Conservation (phyloP, 2,113 vertebrate genomes). For the Diglossa brunneiventris region DNA sequence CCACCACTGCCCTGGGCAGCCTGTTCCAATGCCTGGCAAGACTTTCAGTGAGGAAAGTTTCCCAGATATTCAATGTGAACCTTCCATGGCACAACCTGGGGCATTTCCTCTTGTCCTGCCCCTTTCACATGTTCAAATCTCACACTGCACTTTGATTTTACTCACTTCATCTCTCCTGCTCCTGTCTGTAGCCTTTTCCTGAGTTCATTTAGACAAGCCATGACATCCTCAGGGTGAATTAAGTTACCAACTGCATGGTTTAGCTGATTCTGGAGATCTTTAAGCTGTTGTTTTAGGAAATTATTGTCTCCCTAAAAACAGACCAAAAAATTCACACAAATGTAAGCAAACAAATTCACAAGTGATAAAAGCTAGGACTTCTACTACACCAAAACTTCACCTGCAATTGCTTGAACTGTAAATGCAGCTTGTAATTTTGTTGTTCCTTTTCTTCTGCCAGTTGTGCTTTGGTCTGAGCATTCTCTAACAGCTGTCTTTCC, state of each 20-base stretch:
- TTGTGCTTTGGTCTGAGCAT: slow-evolving; percentile 70
- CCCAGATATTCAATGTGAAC: not conserved
- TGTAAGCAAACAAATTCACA: not conserved
- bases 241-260: slow-evolving; percentile 62
- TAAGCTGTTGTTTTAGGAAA: slow-evolving; percentile 75
- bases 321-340: not conserved
- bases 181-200: slow-evolving; percentile 71
- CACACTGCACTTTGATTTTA: not conserved
- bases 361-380: not conserved
- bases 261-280: slow-evolving; percentile 74
- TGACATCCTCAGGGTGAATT: slow-evolving; percentile 74
- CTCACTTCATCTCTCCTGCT: slow-evolving; percentile 73
- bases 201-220: slow-evolving; percentile 70
- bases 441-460: slow-evolving; percentile 75
- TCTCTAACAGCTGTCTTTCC: slow-evolving; percentile 76
- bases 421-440: slow-evolving; percentile 71
- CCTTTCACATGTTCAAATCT: not conserved
- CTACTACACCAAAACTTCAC: slow-evolving; percentile 48
- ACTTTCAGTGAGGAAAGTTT: not conserved
- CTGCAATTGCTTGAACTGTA: slow-evolving; percentile 76
- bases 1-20: not conserved
- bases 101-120: not conserved
- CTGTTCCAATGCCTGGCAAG: not conserved
- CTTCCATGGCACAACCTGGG: not conserved
- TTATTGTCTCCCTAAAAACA: slow-evolving; percentile 72